phyloP scores from a whole-genome alignment of 2,113 vertebrate species.

The Macrotus californicus region DNA sequence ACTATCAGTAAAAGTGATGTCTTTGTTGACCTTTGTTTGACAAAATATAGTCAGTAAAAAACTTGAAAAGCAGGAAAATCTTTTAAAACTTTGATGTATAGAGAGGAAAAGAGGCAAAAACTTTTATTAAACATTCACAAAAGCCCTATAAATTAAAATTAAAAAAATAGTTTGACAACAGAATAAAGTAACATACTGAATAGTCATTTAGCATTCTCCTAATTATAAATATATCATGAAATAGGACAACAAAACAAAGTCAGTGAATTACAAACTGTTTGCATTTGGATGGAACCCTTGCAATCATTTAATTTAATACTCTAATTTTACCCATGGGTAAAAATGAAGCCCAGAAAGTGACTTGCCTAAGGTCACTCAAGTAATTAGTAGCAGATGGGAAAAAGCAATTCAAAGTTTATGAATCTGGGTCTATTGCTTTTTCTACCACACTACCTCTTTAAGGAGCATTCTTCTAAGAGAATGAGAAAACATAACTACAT shows the following conservation, averaged over 20 bases:
- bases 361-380: neutral
- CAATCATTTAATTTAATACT: neutral
- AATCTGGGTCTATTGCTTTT: neutral
- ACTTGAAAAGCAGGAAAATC: neutral
- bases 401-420: neutral
- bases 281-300: neutral
- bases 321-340: neutral
- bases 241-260: neutral
- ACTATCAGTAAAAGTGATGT: neutral
- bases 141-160: neutral
- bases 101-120: neutral
- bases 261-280: neutral
- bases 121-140: neutral
- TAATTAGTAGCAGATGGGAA: neutral
- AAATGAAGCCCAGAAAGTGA: neutral
- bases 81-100: neutral
- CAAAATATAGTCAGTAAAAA: neutral
- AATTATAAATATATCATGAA: neutral
- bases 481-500: neutral
- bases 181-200: neutral
- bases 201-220: neutral
- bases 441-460: neutral
- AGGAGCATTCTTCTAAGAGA: neutral
- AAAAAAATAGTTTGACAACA: neutral
- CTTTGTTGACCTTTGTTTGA: slow-evolving; percentile 42